phyloP scores from a whole-genome alignment of 2,888 invertebrate genomes.

The Leucophora obtusa region DNA sequence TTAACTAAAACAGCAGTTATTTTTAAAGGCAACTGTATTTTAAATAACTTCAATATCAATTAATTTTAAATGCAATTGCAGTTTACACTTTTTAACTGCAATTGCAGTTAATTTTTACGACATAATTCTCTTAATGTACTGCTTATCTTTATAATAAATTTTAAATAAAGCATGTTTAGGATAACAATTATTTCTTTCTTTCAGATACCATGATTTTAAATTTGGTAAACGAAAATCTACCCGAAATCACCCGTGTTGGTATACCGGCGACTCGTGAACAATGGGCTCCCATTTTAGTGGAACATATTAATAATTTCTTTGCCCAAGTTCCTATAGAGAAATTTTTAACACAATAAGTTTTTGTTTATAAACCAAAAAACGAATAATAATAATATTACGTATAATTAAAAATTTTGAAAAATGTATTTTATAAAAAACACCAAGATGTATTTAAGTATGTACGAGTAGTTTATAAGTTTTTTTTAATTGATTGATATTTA shows the following conservation, averaged over 20 bases:
- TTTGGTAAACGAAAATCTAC: constrained; percentile 81
- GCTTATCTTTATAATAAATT: too few relatives aligned
- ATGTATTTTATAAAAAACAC: constrained; percentile 15
- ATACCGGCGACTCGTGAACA: constrained; percentile 79
- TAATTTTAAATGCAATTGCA: too few relatives aligned
- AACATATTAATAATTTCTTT: constrained; percentile 76
- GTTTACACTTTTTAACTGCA: too few relatives aligned
- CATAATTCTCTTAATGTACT: too few relatives aligned
- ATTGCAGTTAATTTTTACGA: too few relatives aligned
- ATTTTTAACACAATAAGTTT: constrained; percentile 70
- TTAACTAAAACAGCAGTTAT: too few relatives aligned
- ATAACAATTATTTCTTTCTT: constrained; percentile 3
- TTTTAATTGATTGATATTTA: background rate
- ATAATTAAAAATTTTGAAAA: background rate
- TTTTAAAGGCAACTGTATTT: too few relatives aligned
- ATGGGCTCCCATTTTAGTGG: constrained; percentile 77
- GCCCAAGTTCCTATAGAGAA: constrained; percentile 76
- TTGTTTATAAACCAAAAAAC: constrained; percentile 23
- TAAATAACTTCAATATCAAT: too few relatives aligned
- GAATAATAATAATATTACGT: constrained; percentile 40
- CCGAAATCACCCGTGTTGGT: constrained; percentile 79
- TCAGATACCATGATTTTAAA: constrained; percentile 76
- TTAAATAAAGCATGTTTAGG: background rate
- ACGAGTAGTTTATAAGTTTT: constrained; percentile 15
- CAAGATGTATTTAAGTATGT: constrained; percentile 22